These are phyloP conservation scores for Bovichtus diacanthus DNA, from an alignment of 2,797 vertebrate genomes.

Conservation along the genomic window DNA sequence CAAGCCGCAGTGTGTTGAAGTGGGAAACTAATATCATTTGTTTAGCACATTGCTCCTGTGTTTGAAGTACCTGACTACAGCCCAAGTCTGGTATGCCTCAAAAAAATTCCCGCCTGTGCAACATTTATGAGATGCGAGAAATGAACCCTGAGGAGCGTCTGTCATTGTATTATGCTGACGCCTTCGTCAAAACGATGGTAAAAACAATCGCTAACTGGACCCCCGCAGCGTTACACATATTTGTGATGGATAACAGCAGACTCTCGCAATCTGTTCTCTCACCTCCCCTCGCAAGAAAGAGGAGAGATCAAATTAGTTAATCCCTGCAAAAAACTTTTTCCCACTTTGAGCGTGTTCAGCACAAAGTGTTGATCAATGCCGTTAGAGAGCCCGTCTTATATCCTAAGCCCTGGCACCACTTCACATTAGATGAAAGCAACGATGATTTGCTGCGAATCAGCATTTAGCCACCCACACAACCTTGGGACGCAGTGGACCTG, in stretches of 20 bases:
- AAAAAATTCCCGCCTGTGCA: conserved; percentile 25
- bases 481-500: conserved; percentile 50
- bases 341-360: conserved; percentile 72
- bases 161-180: conserved; percentile 70
- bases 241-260: conserved; percentile 76
- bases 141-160: conserved; percentile 48
- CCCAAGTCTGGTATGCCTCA: conserved; percentile 26
- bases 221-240: conserved; percentile 63
- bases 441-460: conserved; percentile 69
- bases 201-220: conserved; percentile 61
- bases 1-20: conserved; percentile 5
- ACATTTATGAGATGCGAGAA: conserved; percentile 47
- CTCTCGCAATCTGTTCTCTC: conserved; percentile 76
- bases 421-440: conserved; percentile 68
- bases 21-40: conserved; percentile 9
- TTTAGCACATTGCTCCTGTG: conserved; percentile 24
- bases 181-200: conserved; percentile 57
- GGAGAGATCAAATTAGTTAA: conserved; percentile 68
- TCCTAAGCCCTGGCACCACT: conserved; percentile 64
- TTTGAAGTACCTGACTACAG: conserved; percentile 29
- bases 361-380: conserved; percentile 75
- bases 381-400: conserved; percentile 59
- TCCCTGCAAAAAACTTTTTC: conserved; percentile 39
- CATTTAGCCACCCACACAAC: conserved; percentile 62
- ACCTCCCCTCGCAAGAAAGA: conserved; percentile 41